Conservation (phyloP, 2,113 vertebrate genomes). For the Axis porcinus region DNA sequence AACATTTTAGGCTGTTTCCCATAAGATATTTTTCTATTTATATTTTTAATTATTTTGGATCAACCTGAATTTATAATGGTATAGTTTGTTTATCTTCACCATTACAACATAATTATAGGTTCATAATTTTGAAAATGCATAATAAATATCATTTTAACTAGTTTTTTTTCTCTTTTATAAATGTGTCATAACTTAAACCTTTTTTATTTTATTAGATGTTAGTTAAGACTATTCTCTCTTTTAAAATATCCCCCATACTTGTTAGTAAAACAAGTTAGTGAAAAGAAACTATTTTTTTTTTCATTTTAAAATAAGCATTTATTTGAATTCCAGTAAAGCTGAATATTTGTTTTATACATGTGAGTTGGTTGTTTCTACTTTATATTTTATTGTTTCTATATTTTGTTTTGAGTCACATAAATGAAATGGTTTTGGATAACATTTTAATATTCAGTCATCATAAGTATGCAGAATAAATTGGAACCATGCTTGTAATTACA, state of each 20-base stretch:
- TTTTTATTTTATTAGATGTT: not conserved
- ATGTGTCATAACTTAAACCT: not conserved
- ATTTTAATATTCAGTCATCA: not conserved
- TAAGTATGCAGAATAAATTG: not conserved
- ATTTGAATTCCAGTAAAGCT: not conserved
- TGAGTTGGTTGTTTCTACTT: not conserved
- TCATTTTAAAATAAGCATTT: not conserved
- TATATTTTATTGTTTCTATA: not conserved
- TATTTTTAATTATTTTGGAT: not conserved
- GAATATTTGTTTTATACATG: not conserved
- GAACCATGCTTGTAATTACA: not conserved
- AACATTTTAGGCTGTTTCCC: not conserved
- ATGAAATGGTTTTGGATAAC: not conserved
- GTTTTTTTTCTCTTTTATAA: not conserved
- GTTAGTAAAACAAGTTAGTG: not conserved
- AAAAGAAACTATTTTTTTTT: not conserved
- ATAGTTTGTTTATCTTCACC: not conserved
- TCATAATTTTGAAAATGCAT: not conserved
- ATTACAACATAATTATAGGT: not conserved
- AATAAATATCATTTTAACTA: not conserved
- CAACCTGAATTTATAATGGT: not conserved
- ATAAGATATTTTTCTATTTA: not conserved
- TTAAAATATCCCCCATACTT: not conserved
- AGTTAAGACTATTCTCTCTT: not conserved
- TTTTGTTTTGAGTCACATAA: not conserved